Evolutionary conservation across 1,140 invertebrate species (phyloP), one percentile per base, ranked within the genome.

Genomic region (Anoplophora glabripennis): DNA sequence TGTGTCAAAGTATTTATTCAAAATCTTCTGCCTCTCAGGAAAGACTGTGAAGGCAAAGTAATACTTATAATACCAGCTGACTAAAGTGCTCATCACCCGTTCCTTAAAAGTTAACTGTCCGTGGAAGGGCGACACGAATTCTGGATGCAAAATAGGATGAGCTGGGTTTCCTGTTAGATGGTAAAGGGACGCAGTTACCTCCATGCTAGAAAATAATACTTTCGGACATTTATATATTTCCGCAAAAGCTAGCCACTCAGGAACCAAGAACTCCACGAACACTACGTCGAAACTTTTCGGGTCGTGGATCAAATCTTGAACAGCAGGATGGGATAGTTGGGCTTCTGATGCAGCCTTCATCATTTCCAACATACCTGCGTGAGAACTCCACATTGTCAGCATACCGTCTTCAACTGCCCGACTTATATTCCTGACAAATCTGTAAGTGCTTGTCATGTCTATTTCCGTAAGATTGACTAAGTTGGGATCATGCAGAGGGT

Each of bases 121-220:
- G 9, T 18, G 34, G 53, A 68, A 77, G 1, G 68, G 60, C 2
- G 69, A 40, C 7, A 76, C 33, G 0, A 73, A 8, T 15, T 70
- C 65, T 0, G 79, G 79, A 58, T 79, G 76, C 17, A 80, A 58
- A 8, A 78, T 60, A 0, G 77, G 74, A 58, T 80, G 76, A 3
- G 67, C 60, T 4, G 76, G 73, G 57, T 74, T 77, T 7, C 80
- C 81, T 14, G 78, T 57, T 3, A 34, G 35, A 17, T 60, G 57
- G n/a, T 66, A 44, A 12, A 78, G 57, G 0, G 53, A 33, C 35
- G 59, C 15, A 8, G 57, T 41, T 3, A 56, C 57, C 1, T 40
- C 9, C 8, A 59, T 7, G 14, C 58, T n/a, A 11, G 57, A 74
- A 34, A 21, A 61, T 67, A 14, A 76, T 69, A 40, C 70, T 53